Evolutionary conservation across 2,888 invertebrate genomes (phyloP).

Genomic region (Schizaphis graminum): DNA sequence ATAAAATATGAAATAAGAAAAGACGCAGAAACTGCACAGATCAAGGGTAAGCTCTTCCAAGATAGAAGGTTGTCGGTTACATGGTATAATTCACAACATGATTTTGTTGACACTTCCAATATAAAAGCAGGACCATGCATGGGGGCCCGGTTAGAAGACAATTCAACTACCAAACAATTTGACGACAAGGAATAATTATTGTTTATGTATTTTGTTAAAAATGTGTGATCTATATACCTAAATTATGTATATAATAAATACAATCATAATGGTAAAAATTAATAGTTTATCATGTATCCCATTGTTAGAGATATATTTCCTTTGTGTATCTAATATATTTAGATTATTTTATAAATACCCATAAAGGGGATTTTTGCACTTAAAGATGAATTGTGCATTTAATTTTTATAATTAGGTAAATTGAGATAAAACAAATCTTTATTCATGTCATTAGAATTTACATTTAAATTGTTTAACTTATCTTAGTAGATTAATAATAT

Average conservation of each 20-base stretch:
- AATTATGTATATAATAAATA: constrained; percentile 55
- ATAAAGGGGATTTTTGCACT: background rate
- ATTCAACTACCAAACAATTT: background rate
- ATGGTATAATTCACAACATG: constrained; percentile 71
- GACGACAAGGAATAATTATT: constrained; percentile 43
- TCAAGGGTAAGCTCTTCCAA: constrained; percentile 83
- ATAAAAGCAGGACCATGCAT: constrained; percentile 63
- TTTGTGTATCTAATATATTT: background rate
- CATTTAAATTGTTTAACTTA: constrained; percentile 14
- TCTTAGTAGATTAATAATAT: background rate
- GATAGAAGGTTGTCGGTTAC: constrained; percentile 74
- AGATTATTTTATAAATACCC: background rate
- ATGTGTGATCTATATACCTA: constrained; percentile 57
- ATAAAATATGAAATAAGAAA: constrained; percentile 82
- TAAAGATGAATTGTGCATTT: constrained; percentile 19
- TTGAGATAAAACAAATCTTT: background rate
- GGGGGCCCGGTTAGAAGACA: constrained; percentile 21
- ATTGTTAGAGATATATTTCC: constrained; percentile 6
- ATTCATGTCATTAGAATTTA: background rate
- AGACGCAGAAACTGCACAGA: constrained; percentile 83
- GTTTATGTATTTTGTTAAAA: constrained; percentile 29
- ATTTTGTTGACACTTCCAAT: constrained; percentile 62
- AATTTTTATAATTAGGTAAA: background rate
- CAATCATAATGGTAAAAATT: constrained; percentile 17
- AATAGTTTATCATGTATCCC: constrained; percentile 32